Base-by-base conservation (phyloP, 2,113 vertebrate species). In the Rhabdornis inornatus region DNA sequence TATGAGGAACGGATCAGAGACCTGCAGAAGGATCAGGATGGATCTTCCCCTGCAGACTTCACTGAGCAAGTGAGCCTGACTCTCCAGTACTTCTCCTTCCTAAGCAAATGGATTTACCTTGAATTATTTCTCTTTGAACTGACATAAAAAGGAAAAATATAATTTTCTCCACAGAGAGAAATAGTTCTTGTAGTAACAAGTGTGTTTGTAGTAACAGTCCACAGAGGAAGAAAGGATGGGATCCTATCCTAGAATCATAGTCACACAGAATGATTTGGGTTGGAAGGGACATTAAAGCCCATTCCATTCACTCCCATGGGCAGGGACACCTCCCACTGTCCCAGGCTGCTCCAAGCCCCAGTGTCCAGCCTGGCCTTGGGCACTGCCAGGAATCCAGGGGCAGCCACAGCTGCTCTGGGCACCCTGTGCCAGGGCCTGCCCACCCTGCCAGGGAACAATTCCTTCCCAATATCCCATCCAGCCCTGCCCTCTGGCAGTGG, bases 31-130 rank as follows among this genome's bases (percentile, higher is more conserved):
- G 93, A 66, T 22, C 82, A 53, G 68, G 31, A 31, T 3, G 27
- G 77, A 89, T 40, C 95, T 45, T 69, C 87, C 15, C 92, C 86
- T 45, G 28, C 79, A 45, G 96, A 98, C 92, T 98, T 98, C 9
- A 96, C 98, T 12, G 98, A 98, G 95, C 99, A 99, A 98, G 99
- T 99, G 88, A 97, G 97, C 50, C 76, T 35, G 4, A 17, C 63
- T 81, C 8, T 10, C 64, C 49, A 64, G 0, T 40, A 1, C 49
- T 83, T 35, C 44, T 65, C 37, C 18, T 91, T 56, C 21, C 16
- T 47, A 16, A 68, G 37, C 42, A n/a, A 33, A 76, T 39, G 39
- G 16, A 1, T 77, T 80, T 47, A 28, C 40, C 27, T 66, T 52
- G 22, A 75, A 14, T 74, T 70, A 6, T 9, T 88, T 63, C 45